Evolutionary conservation across 2,113 vertebrate species (phyloP), one percentile per base, ranked within the genome.

Genomic region (Gavialis gangeticus): DNA sequence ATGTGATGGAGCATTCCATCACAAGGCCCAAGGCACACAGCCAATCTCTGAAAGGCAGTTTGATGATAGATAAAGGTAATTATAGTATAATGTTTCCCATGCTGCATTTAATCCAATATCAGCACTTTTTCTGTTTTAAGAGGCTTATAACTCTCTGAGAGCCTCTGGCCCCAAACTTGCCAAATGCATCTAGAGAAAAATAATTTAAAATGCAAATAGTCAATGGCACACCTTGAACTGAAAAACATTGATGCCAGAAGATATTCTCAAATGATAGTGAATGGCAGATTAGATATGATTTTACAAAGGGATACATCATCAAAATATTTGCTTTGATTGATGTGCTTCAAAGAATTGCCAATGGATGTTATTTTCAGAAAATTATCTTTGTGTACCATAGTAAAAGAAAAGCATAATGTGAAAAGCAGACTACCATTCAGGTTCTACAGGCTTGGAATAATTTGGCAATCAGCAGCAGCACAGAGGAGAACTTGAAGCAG

Each of bases 31-130:
- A 2, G 10, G 90, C 91, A 93, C 60, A 75, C 1, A 85, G 91
- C 90, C 95, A 95, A 93, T 27, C 60, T 84, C 87, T 90, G 88
- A 93, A 93, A 95, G 69, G 11, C 54, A 75, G 30, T 75, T 81
- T 89, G 91, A 89, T 96, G 96, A 96, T 87, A 97, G 90, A 96
- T 94, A 95, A 96, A 95, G 93, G 96, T 96, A 97, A 97, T 96
- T 97, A 96, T 2, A 94, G 84, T 16, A 88, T 87, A 95, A 91
- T 90, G 82, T 87, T 97, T 94, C 87, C 93, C 91, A 88, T 87
- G 79, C 79, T 34, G 93, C 91, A 94, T 95, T 95, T 94, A 95
- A 96, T 71, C 57, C 91, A 92, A 34, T 85, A 69, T 96, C 95
- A 97, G 94, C 96, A 94, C 80, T 95, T 95, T 92, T 27, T 16